Conservation (phyloP, 2,797 vertebrate genomes). For the Apodemus agrarius region DNA sequence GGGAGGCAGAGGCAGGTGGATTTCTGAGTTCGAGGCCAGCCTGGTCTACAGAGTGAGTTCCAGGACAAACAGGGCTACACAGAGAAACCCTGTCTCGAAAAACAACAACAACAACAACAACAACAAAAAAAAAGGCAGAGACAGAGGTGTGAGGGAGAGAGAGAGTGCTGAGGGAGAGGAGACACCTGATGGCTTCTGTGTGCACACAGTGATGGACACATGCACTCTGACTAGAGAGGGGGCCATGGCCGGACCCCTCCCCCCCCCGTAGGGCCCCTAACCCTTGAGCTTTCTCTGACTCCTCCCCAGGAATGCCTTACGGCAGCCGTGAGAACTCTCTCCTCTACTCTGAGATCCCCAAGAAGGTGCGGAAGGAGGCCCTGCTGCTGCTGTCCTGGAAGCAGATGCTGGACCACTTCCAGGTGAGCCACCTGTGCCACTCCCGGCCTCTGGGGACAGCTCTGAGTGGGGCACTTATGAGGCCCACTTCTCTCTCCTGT, state of each 20-base stretch:
- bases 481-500: background rate
- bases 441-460: background rate
- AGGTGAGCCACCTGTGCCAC: constrained; percentile 86
- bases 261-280: too few relatives aligned
- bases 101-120: too few relatives aligned
- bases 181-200: too few relatives aligned
- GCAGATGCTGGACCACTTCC: constrained; percentile 99
- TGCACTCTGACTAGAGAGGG: background rate
- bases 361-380: constrained; percentile 97
- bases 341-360: constrained; percentile 98
- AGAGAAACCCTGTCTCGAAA: too few relatives aligned
- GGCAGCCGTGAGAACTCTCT: constrained; percentile 98
- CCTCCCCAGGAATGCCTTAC: constrained; percentile 94
- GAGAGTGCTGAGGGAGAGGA: too few relatives aligned
- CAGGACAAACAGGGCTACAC: too few relatives aligned
- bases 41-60: too few relatives aligned
- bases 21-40: too few relatives aligned
- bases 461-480: background rate
- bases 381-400: constrained; percentile 97
- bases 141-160: too few relatives aligned
- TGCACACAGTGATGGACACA: background rate
- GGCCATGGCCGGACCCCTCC: too few relatives aligned
- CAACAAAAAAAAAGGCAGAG: too few relatives aligned
- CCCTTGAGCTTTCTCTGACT: background rate
- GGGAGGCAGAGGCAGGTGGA: too few relatives aligned